Base-by-base conservation (phyloP, 2,797 vertebrate species). In the Rousettus madagascariensis region DNA sequence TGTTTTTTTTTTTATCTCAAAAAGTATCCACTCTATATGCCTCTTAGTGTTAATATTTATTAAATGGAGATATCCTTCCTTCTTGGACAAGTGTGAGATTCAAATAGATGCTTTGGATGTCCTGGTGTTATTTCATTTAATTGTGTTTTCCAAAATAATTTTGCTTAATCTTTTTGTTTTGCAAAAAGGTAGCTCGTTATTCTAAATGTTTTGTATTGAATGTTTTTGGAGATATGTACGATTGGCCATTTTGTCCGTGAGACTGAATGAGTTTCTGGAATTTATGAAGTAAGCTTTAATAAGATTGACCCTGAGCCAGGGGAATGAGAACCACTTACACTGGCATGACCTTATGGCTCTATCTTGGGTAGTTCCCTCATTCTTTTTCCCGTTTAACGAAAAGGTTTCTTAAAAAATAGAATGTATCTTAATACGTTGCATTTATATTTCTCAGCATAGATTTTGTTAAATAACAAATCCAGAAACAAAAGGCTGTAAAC, bases 1-100 rank as follows among this genome's bases (percentile, higher is more conserved):
- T 55, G 43, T 46, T 57, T 68, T 66, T 46, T 77, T 28, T 66
- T 46, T 77, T 28, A 53, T 63, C 9, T 91, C 41, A 72, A 86
- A 71, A 51, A 33, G 49, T 49, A 49, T 6, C 33, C 16, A 90
- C 11, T 41, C 36, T 86, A 72, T 8, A 11, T 46, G 19, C 85
- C 46, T 78, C 38, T 72, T n/a, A 68, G 22, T 86, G 74, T 95
- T 93, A 85, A 82, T 57, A 63, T 51, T 93, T 91, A n/a, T 49
- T 89, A 63, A 78, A 71, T 77, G 24, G 78, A 72, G 41, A 17
- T 33, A 61, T 69, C 20, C 22, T 85, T 85, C 28, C 16, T n/a
- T 82, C 66, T 30, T 80, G 68, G 82, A 41, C 36, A 49, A 89
- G 8, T 41, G 5, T 68, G 87, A 91, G 19, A 33, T 86, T 88